phyloP scores from a whole-genome alignment of 1,140 invertebrate genomes.

The Geopemphigus sp. region DNA sequence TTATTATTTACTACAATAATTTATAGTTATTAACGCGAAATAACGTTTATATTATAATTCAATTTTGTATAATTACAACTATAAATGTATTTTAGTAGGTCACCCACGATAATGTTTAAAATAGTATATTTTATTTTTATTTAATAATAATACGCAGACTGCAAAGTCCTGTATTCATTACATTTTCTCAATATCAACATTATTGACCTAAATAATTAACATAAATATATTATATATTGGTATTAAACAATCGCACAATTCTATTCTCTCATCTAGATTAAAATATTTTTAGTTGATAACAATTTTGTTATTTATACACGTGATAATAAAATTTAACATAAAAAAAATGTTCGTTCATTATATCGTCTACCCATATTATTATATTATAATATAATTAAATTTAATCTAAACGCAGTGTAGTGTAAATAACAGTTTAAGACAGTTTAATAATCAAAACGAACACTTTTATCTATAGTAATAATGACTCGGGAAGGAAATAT shows the following conservation, averaged over 20 bases:
- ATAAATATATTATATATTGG: neutral
- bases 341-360: constrained; percentile 20
- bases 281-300: neutral
- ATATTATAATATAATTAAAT: neutral
- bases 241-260: neutral
- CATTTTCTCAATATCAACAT: constrained; percentile 1
- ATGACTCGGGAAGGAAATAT: neutral
- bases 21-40: too few relatives aligned
- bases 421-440: constrained; percentile 16
- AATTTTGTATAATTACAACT: neutral
- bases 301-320: neutral
- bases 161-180: neutral
- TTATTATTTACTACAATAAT: neutral
- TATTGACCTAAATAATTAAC: constrained; percentile 4
- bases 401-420: neutral
- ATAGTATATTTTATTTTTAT: constrained; percentile 3
- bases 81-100: constrained; percentile 1
- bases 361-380: neutral
- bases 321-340: neutral
- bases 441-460: constrained; percentile 7
- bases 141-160: neutral
- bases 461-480: neutral
- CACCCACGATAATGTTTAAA: neutral
- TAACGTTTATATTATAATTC: neutral
- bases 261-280: neutral